These are phyloP conservation scores for Idris sp. DNA, from an alignment of 1,140 invertebrate genomes.

Conservation along the genomic window DNA sequence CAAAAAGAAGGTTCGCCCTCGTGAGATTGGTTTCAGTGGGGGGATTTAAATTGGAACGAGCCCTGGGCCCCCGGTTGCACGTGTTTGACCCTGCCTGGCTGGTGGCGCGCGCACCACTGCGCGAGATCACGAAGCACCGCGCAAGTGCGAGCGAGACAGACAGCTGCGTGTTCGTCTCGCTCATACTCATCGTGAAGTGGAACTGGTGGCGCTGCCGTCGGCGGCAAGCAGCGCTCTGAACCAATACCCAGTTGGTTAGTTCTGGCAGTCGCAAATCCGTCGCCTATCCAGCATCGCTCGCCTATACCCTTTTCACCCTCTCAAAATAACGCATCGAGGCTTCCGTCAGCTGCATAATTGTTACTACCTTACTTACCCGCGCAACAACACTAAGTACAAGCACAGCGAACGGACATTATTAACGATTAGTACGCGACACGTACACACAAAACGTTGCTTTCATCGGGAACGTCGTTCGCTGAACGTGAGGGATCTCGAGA, in stretches of 20 bases:
- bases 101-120: conserved; percentile 11
- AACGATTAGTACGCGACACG: conserved; percentile 40
- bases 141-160: conserved; percentile 13
- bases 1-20: conserved; percentile 4
- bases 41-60: conserved; percentile 46
- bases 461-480: too few species aligned
- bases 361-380: conserved; percentile 33
- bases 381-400: conserved; percentile 39
- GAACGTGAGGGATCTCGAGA: too few species aligned
- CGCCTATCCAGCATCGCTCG: conserved; percentile 77
- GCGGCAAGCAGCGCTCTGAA: conserved; percentile 71
- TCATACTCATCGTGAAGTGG: conserved; percentile 13
- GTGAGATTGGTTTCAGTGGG: conserved; percentile 7
- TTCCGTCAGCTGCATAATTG: conserved; percentile 73
- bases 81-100: conserved; percentile 51
- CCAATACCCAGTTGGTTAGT: conserved; percentile 70
- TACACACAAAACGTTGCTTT: too few species aligned
- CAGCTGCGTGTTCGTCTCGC: background rate
- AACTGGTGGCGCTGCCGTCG: conserved; percentile 69
- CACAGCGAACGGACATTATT: conserved; percentile 21
- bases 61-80: conserved; percentile 47
- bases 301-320: conserved; percentile 75
- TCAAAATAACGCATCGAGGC: conserved; percentile 71
- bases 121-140: too few species aligned
- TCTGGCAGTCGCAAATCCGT: conserved; percentile 76